A percentile compares a stretch with the other conserved stretches of the same genome.
Evolutionary conservation across 1,140 invertebrate genomes (phyloP).

Genomic region (Centruroides sculpturatus): DNA sequence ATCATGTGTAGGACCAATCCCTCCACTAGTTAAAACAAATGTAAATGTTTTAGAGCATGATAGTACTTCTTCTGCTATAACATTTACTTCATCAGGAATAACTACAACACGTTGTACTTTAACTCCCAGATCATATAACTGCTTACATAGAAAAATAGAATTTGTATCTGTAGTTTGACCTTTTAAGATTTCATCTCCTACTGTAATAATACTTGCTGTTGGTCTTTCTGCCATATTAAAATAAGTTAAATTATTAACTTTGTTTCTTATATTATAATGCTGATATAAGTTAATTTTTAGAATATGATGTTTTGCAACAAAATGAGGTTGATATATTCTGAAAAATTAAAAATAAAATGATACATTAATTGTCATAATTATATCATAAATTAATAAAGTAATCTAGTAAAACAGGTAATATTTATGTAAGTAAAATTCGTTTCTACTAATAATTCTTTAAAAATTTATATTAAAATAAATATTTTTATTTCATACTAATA

Average conservation of each 20-base stretch:
- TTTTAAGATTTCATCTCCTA: constrained; percentile 76
- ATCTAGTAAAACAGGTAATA: too few species aligned
- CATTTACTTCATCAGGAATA: constrained; percentile 49
- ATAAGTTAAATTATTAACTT: background rate
- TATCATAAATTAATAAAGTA: too few species aligned
- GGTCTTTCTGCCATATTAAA: constrained; percentile 6
- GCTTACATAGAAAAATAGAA: constrained; percentile 48
- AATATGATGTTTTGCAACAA: too few species aligned
- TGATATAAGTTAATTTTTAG: too few species aligned
- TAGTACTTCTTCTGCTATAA: constrained; percentile 50
- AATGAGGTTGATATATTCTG: too few species aligned
- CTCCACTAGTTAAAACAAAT: constrained; percentile 61
- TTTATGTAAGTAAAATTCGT: too few species aligned
- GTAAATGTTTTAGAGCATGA: constrained; percentile 43
- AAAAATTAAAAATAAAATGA: too few species aligned
- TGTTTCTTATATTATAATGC: too few species aligned
- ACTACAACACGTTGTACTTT: constrained; percentile 52
- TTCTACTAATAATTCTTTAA: too few species aligned
- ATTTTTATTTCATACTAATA: too few species aligned
- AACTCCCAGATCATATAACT: constrained; percentile 48
- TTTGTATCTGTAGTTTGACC: constrained; percentile 60
- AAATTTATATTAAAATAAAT: too few species aligned
- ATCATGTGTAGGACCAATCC: constrained; percentile 72
- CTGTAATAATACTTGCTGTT: constrained; percentile 38
- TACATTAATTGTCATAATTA: too few species aligned